Percentiles rank a stretch among this genome's conserved stretches.
Evolutionary conservation across 2,113 vertebrate species (phyloP).

Genomic region (Coptodon bakossiorum): DNA sequence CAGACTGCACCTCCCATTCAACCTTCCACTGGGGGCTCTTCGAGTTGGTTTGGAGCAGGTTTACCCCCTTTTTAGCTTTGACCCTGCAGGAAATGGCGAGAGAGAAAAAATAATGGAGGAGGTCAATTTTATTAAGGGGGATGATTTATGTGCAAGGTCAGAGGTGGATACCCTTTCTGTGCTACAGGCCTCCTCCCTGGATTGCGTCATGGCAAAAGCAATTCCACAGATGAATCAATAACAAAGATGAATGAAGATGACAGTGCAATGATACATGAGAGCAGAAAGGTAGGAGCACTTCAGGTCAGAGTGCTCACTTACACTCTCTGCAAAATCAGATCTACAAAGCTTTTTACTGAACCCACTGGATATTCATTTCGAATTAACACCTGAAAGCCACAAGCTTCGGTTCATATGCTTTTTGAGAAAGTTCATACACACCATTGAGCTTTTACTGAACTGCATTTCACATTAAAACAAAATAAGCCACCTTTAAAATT

Average conservation of each 20-base stretch:
- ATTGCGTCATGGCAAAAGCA: slow-evolving; percentile 46
- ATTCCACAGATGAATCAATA: slow-evolving; percentile 57
- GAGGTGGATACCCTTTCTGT: slow-evolving; percentile 15
- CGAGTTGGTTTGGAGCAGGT: slow-evolving; percentile 85
- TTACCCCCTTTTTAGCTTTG: slow-evolving; percentile 97
- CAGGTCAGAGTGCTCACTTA: not conserved
- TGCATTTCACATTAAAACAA: not conserved
- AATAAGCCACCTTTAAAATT: not conserved
- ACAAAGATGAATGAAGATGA: slow-evolving; percentile 44
- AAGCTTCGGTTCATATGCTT: not conserved
- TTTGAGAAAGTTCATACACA: not conserved
- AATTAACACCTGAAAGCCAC: not conserved
- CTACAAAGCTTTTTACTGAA: not conserved
- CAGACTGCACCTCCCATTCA: slow-evolving; percentile 86
- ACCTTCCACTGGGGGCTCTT: slow-evolving; percentile 88
- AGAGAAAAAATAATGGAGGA: not conserved
- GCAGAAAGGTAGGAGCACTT: not conserved
- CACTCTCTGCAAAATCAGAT: not conserved
- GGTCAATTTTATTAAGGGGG: slow-evolving; percentile 32
- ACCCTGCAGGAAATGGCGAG: slow-evolving; percentile 73
- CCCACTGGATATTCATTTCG: not conserved
- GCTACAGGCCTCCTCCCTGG: not conserved
- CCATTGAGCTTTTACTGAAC: not conserved
- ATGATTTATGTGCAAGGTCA: slow-evolving; percentile 48
- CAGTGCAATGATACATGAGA: slow-evolving; percentile 23